Evolutionary conservation across 2,888 invertebrate species (phyloP), one percentile per base, ranked within the genome.

Genomic region (Lochmaea capreae): DNA sequence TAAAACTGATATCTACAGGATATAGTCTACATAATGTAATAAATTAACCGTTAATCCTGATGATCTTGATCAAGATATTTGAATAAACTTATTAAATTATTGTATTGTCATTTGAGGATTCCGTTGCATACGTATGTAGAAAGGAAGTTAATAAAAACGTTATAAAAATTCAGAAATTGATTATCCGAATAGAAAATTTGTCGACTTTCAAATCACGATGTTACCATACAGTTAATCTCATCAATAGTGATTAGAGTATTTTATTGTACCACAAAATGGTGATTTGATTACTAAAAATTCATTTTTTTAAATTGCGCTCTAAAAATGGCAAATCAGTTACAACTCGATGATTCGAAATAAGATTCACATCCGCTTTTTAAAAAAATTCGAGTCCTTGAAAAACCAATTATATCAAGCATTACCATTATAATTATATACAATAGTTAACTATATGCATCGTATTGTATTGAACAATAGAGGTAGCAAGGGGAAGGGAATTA

Each of bases 171-270:
- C 33, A 33, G 33, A 33, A 6, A 33, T 33, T 12, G 12, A 12
- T 43, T 46, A 14, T 46, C 4, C 4, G 11, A 46, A 46, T 46
- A 14, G 14, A 49, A n/a, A n/a, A n/a, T n/a, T n/a, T 49, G 5
- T 14, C 5, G 8, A 49, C 14, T 49, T 12, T 11, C 14, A 14
- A 49, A 58, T 49, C 71, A 66, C 69, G 68, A 70, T 75, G 42
- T 58, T 18, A 65, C 61, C 69, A 75, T 77, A 69, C 72, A 71
- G 70, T 71, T 61, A 49, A 74, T 71, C 70, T 49, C 22, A 67
- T 70, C 71, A 54, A 71, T 54, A 71, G 42, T 63, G 58, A 74
- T 71, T 43, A 26, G 57, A 39, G 54, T 52, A 71, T 67, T 70
- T 18, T n/a, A 43, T 71, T 42, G 12, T 67, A 62, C 57, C 54